These are phyloP conservation scores for Rhizomys pruinosus DNA, from an alignment of 2,113 vertebrate species.

Conservation along the genomic window DNA sequence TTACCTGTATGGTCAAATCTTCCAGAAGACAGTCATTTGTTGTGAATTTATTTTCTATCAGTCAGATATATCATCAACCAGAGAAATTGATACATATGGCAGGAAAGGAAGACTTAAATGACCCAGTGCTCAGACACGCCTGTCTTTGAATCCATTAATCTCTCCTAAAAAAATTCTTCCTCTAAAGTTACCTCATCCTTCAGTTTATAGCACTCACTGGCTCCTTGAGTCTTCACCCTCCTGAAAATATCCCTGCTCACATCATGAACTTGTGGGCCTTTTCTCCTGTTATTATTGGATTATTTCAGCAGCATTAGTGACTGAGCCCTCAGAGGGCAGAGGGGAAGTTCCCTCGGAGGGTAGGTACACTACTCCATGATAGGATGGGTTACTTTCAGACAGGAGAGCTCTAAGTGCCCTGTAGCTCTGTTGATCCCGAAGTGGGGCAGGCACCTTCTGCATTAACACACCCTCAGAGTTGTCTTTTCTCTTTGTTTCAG, in stretches of 20 bases:
- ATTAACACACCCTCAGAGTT: background rate
- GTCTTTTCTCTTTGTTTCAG: background rate
- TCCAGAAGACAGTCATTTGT: background rate
- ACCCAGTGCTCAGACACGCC: too few relatives aligned
- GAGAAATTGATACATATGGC: background rate
- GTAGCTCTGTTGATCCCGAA: too few relatives aligned
- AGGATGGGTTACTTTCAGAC: background rate
- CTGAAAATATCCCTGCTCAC: background rate
- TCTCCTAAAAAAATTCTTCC: too few relatives aligned
- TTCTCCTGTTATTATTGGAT: background rate
- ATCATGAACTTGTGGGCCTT: background rate
- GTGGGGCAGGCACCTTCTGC: background rate
- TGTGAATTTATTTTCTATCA: background rate
- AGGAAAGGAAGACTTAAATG: too few relatives aligned
- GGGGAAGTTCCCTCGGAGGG: background rate
- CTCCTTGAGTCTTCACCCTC: background rate
- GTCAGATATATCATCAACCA: background rate
- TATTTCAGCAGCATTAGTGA: background rate
- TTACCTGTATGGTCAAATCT: background rate
- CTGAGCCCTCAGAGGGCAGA: background rate
- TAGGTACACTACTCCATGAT: too few relatives aligned
- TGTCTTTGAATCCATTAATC: background rate
- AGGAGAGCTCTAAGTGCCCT: background rate
- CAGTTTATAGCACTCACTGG: background rate
- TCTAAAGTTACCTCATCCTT: background rate